Percentiles rank a stretch among this genome's conserved stretches.
These are phyloP conservation scores for Poicephalus meyeri DNA, from an alignment of 2,113 vertebrate genomes.

Conservation along the genomic window DNA sequence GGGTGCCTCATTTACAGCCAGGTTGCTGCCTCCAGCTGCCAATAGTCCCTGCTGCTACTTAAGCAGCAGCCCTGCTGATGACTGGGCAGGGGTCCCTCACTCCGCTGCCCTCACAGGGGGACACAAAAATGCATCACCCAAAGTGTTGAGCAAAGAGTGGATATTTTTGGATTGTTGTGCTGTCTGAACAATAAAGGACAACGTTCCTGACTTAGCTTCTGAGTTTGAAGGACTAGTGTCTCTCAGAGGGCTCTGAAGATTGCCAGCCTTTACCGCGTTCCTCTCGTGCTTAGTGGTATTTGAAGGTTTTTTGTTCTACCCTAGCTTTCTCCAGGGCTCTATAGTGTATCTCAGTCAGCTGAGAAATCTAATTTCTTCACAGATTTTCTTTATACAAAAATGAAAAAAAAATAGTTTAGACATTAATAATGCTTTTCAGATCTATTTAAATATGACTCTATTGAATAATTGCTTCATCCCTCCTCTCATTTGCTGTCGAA, in stretches of 20 bases:
- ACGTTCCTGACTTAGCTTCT: neutral
- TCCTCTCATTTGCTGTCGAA: neutral
- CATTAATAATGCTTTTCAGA: neutral
- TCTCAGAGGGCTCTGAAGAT: neutral
- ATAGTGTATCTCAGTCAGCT: neutral
- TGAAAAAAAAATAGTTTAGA: neutral
- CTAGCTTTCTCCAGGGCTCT: neutral
- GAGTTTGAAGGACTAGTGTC: neutral
- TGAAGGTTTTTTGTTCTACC: neutral
- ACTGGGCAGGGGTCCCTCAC: neutral
- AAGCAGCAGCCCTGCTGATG: accelerated
- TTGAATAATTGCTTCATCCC: neutral
- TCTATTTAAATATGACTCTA: neutral
- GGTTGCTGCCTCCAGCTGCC: neutral
- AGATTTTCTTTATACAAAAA: neutral
- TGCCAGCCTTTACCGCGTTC: neutral
- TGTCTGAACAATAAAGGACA: neutral
- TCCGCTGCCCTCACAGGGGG: neutral
- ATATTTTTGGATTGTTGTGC: neutral
- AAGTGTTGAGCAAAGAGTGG: neutral
- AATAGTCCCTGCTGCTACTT: neutral
- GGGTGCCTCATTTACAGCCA: neutral
- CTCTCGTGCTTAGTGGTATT: neutral
- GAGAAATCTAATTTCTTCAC: neutral
- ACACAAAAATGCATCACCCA: neutral